These are phyloP conservation scores for Catharus minimus DNA, from an alignment of 2,113 vertebrate genomes.

Conservation along the genomic window DNA sequence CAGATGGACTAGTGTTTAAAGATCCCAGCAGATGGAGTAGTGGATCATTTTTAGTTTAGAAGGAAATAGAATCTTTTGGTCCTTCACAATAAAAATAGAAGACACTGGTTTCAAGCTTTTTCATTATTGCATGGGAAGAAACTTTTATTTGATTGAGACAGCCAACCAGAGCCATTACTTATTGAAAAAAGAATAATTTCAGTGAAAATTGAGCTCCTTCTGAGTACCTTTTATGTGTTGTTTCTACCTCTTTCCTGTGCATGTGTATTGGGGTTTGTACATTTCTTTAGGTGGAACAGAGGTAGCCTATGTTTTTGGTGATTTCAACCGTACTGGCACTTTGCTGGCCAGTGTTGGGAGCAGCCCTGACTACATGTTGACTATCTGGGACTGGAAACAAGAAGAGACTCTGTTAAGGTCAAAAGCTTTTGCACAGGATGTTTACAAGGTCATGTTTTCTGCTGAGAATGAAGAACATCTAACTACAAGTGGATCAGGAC, in stretches of 20 bases:
- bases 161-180: neutral
- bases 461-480: constrained; percentile 84
- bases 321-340: constrained; percentile 82
- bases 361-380: constrained; percentile 86
- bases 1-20: neutral
- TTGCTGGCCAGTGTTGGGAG: constrained; percentile 87
- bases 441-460: constrained; percentile 89
- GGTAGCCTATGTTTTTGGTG: constrained; percentile 78
- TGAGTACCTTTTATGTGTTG: neutral
- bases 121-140: neutral
- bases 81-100: neutral
- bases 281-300: constrained; percentile 83
- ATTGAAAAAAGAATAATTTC: neutral
- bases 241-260: neutral
- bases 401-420: constrained; percentile 83
- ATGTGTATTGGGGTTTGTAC: neutral
- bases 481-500: constrained; percentile 85
- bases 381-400: constrained; percentile 91
- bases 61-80: neutral
- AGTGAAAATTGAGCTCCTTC: neutral
- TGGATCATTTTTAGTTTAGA: neutral
- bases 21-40: constrained; percentile 14
- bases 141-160: neutral
- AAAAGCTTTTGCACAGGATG: constrained; percentile 90
- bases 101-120: neutral